Percentiles rank a stretch among this genome's conserved stretches.
Conservation (phyloP, 2,888 invertebrate genomes). For the Polietes domitor region DNA sequence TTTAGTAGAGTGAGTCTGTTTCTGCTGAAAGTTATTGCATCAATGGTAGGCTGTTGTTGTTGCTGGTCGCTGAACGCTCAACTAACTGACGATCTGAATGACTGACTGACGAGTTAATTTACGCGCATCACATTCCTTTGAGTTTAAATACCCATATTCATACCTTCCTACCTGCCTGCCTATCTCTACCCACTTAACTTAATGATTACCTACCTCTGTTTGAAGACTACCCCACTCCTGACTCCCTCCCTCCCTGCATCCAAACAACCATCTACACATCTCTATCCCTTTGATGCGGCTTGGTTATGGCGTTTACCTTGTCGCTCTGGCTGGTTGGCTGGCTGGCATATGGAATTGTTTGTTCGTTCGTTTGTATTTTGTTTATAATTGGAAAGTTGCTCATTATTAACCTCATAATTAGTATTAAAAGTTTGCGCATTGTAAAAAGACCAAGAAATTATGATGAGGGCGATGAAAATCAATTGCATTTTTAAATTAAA, state of each 20-base stretch:
- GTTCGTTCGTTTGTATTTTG: slow-evolving; percentile 46
- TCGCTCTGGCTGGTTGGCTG: slow-evolving; percentile 1
- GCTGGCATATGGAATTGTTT: background rate
- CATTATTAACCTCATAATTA: slow-evolving; percentile 65
- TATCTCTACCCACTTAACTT: slow-evolving; percentile 61
- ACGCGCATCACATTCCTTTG: slow-evolving; percentile 66
- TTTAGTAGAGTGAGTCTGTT: background rate
- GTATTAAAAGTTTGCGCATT: slow-evolving; percentile 51
- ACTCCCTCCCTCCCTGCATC: background rate
- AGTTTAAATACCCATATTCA: slow-evolving; percentile 66
- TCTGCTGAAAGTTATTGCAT: background rate
- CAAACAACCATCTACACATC: background rate
- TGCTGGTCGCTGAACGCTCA: slow-evolving; percentile 35
- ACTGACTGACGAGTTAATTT: slow-evolving; percentile 67
- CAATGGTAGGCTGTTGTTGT: slow-evolving; percentile 36
- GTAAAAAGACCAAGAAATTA: background rate
- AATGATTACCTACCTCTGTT: slow-evolving; percentile 57
- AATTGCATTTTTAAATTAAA: too few species aligned
- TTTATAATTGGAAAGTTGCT: slow-evolving; percentile 62
- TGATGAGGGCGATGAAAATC: background rate
- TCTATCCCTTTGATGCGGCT: slow-evolving; percentile 3
- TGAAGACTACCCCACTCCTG: slow-evolving; percentile 13
- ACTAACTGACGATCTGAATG: slow-evolving; percentile 20
- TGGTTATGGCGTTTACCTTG: background rate
- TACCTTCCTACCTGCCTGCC: slow-evolving; percentile 42